These are phyloP conservation scores for Epinotia ramella DNA, from an alignment of 2,888 invertebrate genomes.

Conservation along the genomic window DNA sequence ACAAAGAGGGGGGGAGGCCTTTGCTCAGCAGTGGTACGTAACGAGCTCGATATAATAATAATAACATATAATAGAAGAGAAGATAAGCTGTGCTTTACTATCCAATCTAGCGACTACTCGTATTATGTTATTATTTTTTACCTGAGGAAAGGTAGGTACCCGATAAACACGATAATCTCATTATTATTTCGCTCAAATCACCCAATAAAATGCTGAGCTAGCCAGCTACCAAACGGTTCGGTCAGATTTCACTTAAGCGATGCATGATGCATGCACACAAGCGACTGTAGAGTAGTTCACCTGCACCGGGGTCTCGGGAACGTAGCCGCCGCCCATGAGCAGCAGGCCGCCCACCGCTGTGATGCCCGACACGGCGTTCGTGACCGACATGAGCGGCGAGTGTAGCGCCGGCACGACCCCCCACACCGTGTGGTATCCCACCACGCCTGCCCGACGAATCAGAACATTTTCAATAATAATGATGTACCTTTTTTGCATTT, in stretches of 20 bases:
- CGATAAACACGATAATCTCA: too few species aligned
- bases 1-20: too few species aligned
- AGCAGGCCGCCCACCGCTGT: slow-evolving; percentile 96
- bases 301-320: slow-evolving; percentile 91
- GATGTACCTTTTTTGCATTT: background rate
- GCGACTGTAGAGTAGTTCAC: slow-evolving; percentile 63
- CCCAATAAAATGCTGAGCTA: background rate
- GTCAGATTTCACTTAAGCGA: background rate
- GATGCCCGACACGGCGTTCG: slow-evolving; percentile 96
- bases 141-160: too few species aligned
- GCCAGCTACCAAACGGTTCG: background rate
- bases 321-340: slow-evolving; percentile 93
- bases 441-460: slow-evolving; percentile 84
- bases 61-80: too few species aligned
- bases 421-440: slow-evolving; percentile 96
- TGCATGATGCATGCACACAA: background rate
- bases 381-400: slow-evolving; percentile 96
- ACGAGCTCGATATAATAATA: too few species aligned
- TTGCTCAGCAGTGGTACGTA: too few species aligned
- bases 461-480: slow-evolving; percentile 2
- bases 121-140: too few species aligned
- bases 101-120: too few species aligned
- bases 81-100: too few species aligned
- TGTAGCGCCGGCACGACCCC: slow-evolving; percentile 96
- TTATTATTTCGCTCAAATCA: too few species aligned